These are phyloP conservation scores for Monopis laevigella DNA, from an alignment of 2,888 invertebrate species.

Conservation along the genomic window DNA sequence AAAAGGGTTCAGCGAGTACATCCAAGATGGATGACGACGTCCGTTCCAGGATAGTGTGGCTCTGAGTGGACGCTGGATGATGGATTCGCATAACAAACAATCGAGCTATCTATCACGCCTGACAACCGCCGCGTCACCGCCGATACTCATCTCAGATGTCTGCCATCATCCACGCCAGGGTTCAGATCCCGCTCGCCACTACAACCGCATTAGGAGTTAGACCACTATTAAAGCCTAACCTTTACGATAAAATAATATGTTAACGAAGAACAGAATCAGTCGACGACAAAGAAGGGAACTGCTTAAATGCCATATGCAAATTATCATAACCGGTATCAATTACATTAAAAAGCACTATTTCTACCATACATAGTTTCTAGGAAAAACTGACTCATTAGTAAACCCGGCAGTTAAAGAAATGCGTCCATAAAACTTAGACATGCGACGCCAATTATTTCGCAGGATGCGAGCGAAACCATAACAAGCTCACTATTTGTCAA, in stretches of 20 bases:
- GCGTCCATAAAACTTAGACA: conserved; percentile 11
- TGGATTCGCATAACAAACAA: conserved; percentile 34
- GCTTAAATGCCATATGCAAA: conserved; percentile 7
- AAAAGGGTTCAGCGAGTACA: conserved; percentile 3
- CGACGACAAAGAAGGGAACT: no score
- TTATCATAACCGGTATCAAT: conserved; percentile 4
- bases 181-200: no score
- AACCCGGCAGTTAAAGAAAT: conserved; percentile 8
- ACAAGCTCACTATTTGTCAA: conserved; percentile 49
- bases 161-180: no score
- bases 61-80: conserved; percentile 24
- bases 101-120: conserved; percentile 34
- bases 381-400: conserved; percentile 7
- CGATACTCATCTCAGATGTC: no score
- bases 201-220: no score
- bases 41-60: neutral
- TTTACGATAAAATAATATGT: no score
- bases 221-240: no score
- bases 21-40: conserved; percentile 1
- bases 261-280: no score
- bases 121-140: no score
- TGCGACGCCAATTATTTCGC: conserved; percentile 17
- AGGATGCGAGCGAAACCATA: conserved; percentile 9
- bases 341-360: conserved; percentile 6
- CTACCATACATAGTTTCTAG: no score